Evolutionary conservation across 1,140 invertebrate species (phyloP), one percentile per base, ranked within the genome.

Genomic region (Cydia splendana): DNA sequence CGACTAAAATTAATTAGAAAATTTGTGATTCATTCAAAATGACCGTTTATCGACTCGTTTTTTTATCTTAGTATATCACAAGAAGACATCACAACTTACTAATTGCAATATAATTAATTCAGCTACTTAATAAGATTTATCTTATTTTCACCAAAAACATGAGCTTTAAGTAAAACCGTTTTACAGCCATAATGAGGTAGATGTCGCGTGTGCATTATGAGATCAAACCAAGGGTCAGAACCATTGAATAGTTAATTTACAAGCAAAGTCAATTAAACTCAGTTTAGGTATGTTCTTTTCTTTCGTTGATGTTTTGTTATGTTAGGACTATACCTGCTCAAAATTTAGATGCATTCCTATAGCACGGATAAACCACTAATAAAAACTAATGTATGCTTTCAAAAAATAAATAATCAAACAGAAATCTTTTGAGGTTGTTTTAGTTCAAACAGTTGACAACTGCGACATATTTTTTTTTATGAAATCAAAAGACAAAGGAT

Each of bases 171-270:
- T 53, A 20, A 84, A 86, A 86, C 80, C 81, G 82, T 87, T 88
- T 83, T 77, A 74, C 77, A 74, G 75, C 75, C 82, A 81, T 90
- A 90, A 90, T 89, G 88, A 90, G 88, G 82, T 82, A 87, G 85
- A 88, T 89, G 86, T 87, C 79, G 85, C 82, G 84, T 75, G 79
- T 79, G 81, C 88, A 82, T 91, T 89, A 91, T 86, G 85, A 87
- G 90, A 86, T 89, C 90, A 89, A 88, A 82, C 82, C 80, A 77
- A 79, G 84, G 88, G 88, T 89, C 87, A 90, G 53, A 20, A 78
- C 81, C 84, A 84, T 85, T 89, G 85, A 90, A 87, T 89, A 89
- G 86, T 88, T 89, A 90, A 91, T 88, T 89, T 86, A 91, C 87
- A 87, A 84, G 89, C 82, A 85, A 87, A 84, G 79, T 88, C 88